phyloP scores from a whole-genome alignment of 2,888 invertebrate species.

The Orchestes rusci region DNA sequence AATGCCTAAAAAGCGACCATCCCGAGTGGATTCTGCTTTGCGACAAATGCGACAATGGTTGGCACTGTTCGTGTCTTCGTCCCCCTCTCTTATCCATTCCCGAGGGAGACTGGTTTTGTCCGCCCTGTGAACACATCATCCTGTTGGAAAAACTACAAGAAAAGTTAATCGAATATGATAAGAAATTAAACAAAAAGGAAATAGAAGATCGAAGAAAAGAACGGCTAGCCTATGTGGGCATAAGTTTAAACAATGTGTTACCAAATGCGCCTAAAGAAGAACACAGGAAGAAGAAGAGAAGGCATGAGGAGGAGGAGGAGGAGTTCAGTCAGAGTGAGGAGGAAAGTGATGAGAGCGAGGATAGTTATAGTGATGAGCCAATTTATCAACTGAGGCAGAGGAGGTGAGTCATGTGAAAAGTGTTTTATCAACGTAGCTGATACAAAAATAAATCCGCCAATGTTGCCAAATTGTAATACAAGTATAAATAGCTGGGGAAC shows the following conservation, averaged over 20 bases:
- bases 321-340: slow-evolving; percentile 11
- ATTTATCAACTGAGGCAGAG: slow-evolving; percentile 81
- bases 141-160: slow-evolving; percentile 67
- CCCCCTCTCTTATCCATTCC: slow-evolving; percentile 91
- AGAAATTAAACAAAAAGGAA: slow-evolving; percentile 58
- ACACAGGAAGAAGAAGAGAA: slow-evolving; percentile 33
- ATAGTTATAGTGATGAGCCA: slow-evolving; percentile 58
- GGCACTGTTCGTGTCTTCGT: slow-evolving; percentile 92
- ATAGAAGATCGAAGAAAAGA: slow-evolving; percentile 61
- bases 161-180: slow-evolving; percentile 70
- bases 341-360: slow-evolving; percentile 24
- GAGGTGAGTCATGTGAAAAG: slow-evolving; percentile 26
- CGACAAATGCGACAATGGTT: slow-evolving; percentile 93
- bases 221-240: slow-evolving; percentile 65
- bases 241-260: slow-evolving; percentile 66
- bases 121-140: slow-evolving; percentile 90
- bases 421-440: slow-evolving; percentile 1
- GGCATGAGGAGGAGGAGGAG: slow-evolving; percentile 25
- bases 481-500: too few species aligned
- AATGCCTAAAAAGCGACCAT: slow-evolving; percentile 86
- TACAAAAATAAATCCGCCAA: too few species aligned
- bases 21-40: slow-evolving; percentile 97
- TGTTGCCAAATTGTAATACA: too few species aligned
- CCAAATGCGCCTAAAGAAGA: slow-evolving; percentile 37
- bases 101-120: slow-evolving; percentile 97